Base-by-base conservation (phyloP, 2,113 vertebrate species). In the Microtus ochrogaster region DNA sequence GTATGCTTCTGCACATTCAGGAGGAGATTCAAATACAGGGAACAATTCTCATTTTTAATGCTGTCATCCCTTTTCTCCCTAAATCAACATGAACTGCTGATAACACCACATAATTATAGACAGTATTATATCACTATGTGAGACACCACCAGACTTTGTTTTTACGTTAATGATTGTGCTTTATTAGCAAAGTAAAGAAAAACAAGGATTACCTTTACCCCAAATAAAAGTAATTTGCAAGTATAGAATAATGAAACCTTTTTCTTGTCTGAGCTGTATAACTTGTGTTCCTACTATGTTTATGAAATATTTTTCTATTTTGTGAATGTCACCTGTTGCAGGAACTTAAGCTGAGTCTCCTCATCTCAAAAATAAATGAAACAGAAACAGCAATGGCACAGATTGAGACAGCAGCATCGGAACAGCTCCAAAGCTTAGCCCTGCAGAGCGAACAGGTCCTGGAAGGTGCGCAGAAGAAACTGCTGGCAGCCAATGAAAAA, bases 401-500 rank as follows among this genome's bases (percentile, higher is more conserved):
- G 96, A 98, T 99, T 97, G 99, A 99, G 97, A 97, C 97, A 90
- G 96, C 98, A 7, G 99, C 99, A 47, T 99, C 98, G 72, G 98
- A 99, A 30, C 99, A 99, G 96, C 99, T 99, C 96, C 98, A 99
- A 92, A 98, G 95, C 63, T 98, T 99, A 97, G 98, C 99, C 93
- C 97, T 99, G 96, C 99, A 99, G 97, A 99, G 98, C 96, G 98
- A 98, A 61, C 98, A 98, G 89, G 98, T 98, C 65, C 98, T 99
- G 93, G 99, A 99, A 94, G 96, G 83, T 13, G 90, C 99, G 49
- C 99, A 99, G 98, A 99, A 98, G 95, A 98, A 99, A 88, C 90
- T 99, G 61, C 86, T 98, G 24, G 96, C 98, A 52, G 97, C 98
- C 82, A 98, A 85, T 98, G 98, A 98, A 26, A 99, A 99, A 97